Base-by-base conservation (phyloP, 2,888 invertebrate species). In the Aphodius granarius region DNA sequence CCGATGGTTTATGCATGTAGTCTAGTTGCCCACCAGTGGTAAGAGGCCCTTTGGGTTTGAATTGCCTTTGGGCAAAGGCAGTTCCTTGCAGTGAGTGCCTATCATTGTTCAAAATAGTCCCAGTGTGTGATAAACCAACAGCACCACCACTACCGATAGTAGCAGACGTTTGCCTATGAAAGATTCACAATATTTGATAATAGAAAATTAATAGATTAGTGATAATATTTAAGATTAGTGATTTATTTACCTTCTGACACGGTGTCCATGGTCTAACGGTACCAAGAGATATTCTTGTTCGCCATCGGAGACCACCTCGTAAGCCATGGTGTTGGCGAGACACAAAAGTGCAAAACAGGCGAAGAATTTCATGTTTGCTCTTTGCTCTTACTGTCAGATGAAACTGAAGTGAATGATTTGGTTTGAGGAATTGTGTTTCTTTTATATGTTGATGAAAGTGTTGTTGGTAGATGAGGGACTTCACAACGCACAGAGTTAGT, bases 1-100 rank as follows among this genome's bases (percentile, higher is more conserved):
- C 77, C 2, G 21, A 76, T 6, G 79, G 80, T 78, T 78, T 79
- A 66, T 81, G 80, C 2, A 66, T 66, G 73, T 81, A 81, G 65
- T 80, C 79, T 9, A 81, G 68, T 16, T 62, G 18, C 5, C 79
- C 79, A 16, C 80, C 79, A 16, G 70, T 62, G 3, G 79, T 78
- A 23, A 75, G 63, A 6, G 79, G 79, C 77, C 79, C 19, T 74
- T 71, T 17, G 73, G 78, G 43, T 66, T 73, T n/a, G n/a, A n/a
- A 78, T n/a, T 73, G 73, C 70, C 77, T 79, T 9, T 71, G 62
- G 2, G 77, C 78, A 23, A 75, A 79, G 16, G 74, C 79, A n/a
- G 79, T 78, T 2, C 78, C 79, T n/a, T 75, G 74, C 4, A 81
- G 64, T 23, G 73, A 18, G 66, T 81, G 80, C 0, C 70, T 73